Evolutionary conservation across 2,797 vertebrate genomes (phyloP), one percentile per base, ranked within the genome.

Genomic region (Clangula hyemalis): DNA sequence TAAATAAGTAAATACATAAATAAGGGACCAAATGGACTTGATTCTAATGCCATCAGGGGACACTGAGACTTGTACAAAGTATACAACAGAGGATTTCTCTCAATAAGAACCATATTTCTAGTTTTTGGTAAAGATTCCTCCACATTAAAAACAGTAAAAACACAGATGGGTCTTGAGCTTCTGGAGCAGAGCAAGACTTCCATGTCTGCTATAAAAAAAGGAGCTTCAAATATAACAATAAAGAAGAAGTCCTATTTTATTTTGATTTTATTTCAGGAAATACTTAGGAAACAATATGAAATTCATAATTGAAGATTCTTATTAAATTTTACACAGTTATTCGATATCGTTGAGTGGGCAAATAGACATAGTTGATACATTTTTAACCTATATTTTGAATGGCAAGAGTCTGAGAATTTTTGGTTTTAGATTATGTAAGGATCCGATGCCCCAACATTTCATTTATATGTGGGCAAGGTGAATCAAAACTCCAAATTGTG

Each of bases 181-280:
- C 66, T 72, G 54, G 7, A 64, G 17, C 3, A 87, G 28, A 77
- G 11, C 15, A 77, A 5, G 16, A 8, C 8, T 83, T 81, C 16
- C 4, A 36, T 30, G 54, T 34, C 2, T 65, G 17, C 14, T 58
- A 22, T 14, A 78, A 74, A 24, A 68, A 34, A n/a, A 19, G 3
- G 4, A 75, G 5, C 6, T 58, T 21, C 66, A 74, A 85, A 5
- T 3, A 13, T 14, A n/a, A 78, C 66, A 71, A 34, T 13, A 2
- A 41, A n/a, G 6, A 49, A 49, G 65, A 68, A 2, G 2, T 19
- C 12, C 3, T 39, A 11, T 11, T 0, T 7, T 1, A 5, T 51
- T 64, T 79, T 80, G 34, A 36, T 60, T 74, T 84, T 43, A 36
- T 81, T 74, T 88, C 34, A 54, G 34, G 20, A 87, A 90, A 15